Base-by-base conservation (phyloP, 2,888 invertebrate species). In the Eupithecia centaureata region DNA sequence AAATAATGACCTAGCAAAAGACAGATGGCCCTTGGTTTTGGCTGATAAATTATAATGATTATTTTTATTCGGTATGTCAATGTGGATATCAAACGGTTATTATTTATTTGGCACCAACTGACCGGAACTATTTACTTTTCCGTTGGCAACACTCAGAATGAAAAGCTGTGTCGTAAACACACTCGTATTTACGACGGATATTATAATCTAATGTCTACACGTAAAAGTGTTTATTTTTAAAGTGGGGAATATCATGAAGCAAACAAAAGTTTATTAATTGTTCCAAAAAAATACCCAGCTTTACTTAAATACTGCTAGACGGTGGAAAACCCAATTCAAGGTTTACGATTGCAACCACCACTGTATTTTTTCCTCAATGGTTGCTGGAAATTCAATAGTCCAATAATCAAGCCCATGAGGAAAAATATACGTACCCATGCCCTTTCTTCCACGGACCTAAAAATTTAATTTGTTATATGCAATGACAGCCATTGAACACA, bases 61-160 rank as follows among this genome's bases (percentile, higher is more conserved):
- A 63, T 68, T 61, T 63, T 66, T 56, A 63, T 66, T 33, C 32
- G 27, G 13, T 61, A 61, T 70, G 68, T 71, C 71, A 70, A 71
- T 72, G 68, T 69, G 65, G 70, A 74, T 70, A 70, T 73, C 42
- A 70, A 66, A 60, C 60, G 60, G 66, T 61, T 58, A 70, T 73
- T 71, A 76, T 76, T 72, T 79, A 82, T 82, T 79, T 85, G 85
- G 82, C 88, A 86, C 79, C 79, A 78, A 80, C 67, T 70, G 78
- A 81, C 82, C 79, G 77, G 79, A 81, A 80, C 84, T 84, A 82
- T 84, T 80, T 79, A 76, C 81, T 78, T 73, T 57, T 57, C 32
- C 74, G 79, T 86, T 90, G 90, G 88, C 90, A 89, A 73, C 75
- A 67, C 69, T 67, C 69, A 73, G 65, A 58, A 60, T 72, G 33